Percentiles rank a stretch among this genome's conserved stretches.
phyloP scores from a whole-genome alignment of 2,113 vertebrate genomes.

The Carettochelys insculpta region DNA sequence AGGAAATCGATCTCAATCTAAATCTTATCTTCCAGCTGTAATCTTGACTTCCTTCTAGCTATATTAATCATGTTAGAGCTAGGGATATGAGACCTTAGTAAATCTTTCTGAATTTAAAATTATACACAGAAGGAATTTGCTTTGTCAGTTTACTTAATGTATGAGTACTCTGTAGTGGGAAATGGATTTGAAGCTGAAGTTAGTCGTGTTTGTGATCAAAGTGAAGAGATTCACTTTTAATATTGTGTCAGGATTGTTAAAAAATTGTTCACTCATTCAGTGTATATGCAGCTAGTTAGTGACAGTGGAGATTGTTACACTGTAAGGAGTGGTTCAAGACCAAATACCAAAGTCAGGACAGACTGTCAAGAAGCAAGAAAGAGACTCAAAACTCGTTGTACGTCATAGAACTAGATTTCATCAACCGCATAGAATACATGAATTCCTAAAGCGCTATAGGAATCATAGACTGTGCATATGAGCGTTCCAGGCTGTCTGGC shows the following conservation, averaged over 20 bases:
- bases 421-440: neutral
- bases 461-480: neutral
- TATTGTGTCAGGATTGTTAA: neutral
- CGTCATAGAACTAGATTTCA: neutral
- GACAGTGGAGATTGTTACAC: neutral
- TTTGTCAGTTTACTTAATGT: slow-evolving; percentile 22
- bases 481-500: neutral
- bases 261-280: neutral
- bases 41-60: slow-evolving; percentile 53
- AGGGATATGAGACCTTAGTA: slow-evolving; percentile 50
- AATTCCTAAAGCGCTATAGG: neutral
- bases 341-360: neutral
- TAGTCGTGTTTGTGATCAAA: neutral
- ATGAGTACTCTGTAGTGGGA: slow-evolving; percentile 2
- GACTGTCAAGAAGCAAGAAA: neutral
- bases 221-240: neutral
- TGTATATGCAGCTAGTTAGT: neutral
- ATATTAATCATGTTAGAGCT: slow-evolving; percentile 5
- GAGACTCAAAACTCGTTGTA: neutral
- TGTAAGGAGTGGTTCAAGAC: neutral
- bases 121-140: slow-evolving; percentile 21
- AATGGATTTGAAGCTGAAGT: slow-evolving; percentile 49
- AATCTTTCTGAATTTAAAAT: slow-evolving; percentile 53
- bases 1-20: slow-evolving; percentile 59
- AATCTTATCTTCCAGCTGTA: slow-evolving; percentile 55